Evolutionary conservation across 2,797 vertebrate genomes (phyloP).

Genomic region (Myoxocephalus aenaeus): DNA sequence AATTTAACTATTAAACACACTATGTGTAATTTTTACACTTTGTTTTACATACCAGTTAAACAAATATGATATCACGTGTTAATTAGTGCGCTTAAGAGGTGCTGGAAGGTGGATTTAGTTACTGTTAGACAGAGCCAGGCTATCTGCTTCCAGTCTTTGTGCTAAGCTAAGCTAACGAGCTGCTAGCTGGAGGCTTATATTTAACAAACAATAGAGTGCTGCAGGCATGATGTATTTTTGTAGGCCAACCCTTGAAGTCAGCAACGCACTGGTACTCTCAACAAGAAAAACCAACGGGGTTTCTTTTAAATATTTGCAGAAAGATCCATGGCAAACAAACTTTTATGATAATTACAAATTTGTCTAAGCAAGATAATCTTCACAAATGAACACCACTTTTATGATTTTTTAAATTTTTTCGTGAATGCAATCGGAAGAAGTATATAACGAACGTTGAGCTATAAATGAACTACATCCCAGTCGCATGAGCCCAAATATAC

Average conservation of each 20-base stretch:
- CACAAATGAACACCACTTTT: background rate
- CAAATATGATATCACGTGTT: background rate
- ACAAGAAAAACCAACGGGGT: background rate
- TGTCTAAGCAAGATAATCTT: background rate
- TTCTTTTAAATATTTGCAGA: background rate
- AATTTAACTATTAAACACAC: background rate
- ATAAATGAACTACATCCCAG: background rate
- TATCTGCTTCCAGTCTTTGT: background rate
- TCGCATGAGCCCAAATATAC: background rate
- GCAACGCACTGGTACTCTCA: background rate
- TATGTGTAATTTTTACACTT: background rate
- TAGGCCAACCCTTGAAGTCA: background rate
- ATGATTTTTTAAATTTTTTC: background rate
- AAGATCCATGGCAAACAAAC: background rate
- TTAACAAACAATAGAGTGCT: background rate
- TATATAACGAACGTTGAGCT: background rate
- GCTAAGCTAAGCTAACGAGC: background rate
- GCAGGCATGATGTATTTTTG: background rate
- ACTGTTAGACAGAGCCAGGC: background rate
- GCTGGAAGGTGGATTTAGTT: background rate
- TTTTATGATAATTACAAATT: background rate
- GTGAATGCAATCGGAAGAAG: background rate
- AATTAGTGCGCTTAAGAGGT: background rate
- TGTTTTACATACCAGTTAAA: background rate
- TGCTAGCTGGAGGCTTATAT: background rate